Base-by-base conservation (phyloP, 53 echinoderm and acorn worm genomes). In the Temnopleurus reevesii region DNA sequence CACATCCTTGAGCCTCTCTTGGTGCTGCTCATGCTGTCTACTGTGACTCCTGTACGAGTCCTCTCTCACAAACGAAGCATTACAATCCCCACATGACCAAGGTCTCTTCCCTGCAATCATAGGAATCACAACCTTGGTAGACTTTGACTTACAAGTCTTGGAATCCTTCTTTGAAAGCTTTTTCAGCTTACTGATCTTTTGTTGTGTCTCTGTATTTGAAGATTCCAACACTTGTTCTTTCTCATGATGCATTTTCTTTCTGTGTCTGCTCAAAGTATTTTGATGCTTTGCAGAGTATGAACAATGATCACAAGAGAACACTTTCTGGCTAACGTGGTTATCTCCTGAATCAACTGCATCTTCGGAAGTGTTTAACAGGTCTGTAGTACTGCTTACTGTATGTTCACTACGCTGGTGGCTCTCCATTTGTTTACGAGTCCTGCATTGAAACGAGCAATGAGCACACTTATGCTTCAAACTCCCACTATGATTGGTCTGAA, bases 1-100 rank as follows among this genome's bases (percentile, higher is more conserved):
- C 34, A 34, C 10, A 63, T 13, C 28, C 33, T 63, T 10, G 18
- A n/a, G n/a, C 3, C 77, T 46, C 55, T 89, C 53, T 6, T 76
- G 58, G 4, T 86, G 59, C 41, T 41, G 56, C 7, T 82, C 57
- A 65, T 95, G 95, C 81, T 95, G 95, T 80, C 95, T 77, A 23
- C 51, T 63, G 27, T 95, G 95, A 65, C 93, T 95, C 60, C 89
- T 29, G 36, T 89, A 80, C 0, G 95, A 95, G 46, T 95, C 95
- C 59, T 90, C 90, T 23, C 95, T 87, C 36, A 95, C 84, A 87
- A 95, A 95, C 4, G 90, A 89, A 34, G 92, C 95, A 13, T 81
- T 63, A 57, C 95, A 95, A 12, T 81, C 63, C 26, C 84, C 81
- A 58, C 95, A 95, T 64, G 30, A 25, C 19, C 56, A 92, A 45